Evolutionary conservation across 2,888 invertebrate genomes (phyloP), one percentile per base, ranked within the genome.

Genomic region (Rhagonycha fulva): DNA sequence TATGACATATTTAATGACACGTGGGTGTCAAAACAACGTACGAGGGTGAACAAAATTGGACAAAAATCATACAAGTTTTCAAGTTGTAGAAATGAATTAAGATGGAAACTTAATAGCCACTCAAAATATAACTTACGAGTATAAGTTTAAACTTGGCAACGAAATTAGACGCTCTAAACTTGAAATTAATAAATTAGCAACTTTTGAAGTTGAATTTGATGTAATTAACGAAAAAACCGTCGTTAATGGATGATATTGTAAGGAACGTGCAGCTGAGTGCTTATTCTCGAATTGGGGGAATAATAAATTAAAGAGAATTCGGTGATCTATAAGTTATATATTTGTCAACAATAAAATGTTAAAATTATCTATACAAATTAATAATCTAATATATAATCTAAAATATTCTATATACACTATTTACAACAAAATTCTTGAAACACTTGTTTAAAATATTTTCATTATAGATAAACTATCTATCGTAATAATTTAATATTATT

Each of bases 271-370:
- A 32, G 32, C 32, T 32, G 12, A 4, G n/a, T 10, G 9, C 2
- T 3, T 30, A 11, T 30, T 30, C 11, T 3, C 30, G n/a, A n/a
- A 7, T 4, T 5, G 12, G 32, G 12, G n/a, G 7, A 9, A 47
- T n/a, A 12, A 47, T 7, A 47, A n/a, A 7, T 47, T 19, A 19
- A 19, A 19, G 19, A 19, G 19, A 19, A 19, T 19, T n/a, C 0
- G 2, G 47, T 47, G 47, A 83, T 85, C 84, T 76, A 76, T 76
- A 68, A 76, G 73, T 76, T 76, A 84, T 86, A 84, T 86, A 86
- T 87, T 85, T 82, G 77, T 86, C 85, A 87, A 86, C 86, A 86
- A 86, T 86, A 86, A 86, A 85, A 82, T 86, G 84, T 83, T 81
- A 84, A 19, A 82, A 84, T 85, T 84, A 84, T 79, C 85, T 86